Evolutionary conservation across 2,113 vertebrate genomes (phyloP), one percentile per base, ranked within the genome.

Genomic region (Notothenia coriiceps): DNA sequence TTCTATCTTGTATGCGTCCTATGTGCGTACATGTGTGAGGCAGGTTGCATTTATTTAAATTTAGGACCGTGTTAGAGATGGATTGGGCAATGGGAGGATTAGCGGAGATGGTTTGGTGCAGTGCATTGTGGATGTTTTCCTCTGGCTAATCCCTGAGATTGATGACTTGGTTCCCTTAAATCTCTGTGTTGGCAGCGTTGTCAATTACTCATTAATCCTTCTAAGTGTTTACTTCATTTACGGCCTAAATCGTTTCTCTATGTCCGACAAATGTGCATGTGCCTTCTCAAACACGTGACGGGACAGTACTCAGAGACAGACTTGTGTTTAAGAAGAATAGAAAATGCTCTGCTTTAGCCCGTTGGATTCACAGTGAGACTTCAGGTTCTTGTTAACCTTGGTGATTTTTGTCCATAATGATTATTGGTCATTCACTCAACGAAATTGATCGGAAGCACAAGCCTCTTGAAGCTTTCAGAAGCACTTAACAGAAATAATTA

Each of bases 151-250:
- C 84, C 78, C 60, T 73, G 85, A 88, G 88, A 91, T 90, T 92
- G 84, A 90, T 89, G 85, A 87, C 87, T 88, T 47, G 72, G 62
- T 70, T 92, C 77, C 81, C 82, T 91, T 90, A 91, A 84, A 57
- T 79, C 86, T 78, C 64, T 33, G 63, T 81, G 82, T 87, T 84
- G 90, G 84, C 71, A 4, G 71, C 20, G 29, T 70, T 87, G 87
- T 90, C 75, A 84, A 82, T 92, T 88, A 80, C 83, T 86, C 86
- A 89, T 88, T 88, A 92, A 89, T 91, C 92, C 80, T 18, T 82
- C 70, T 57, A 61, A 77, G 82, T 91, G 84, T 93, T 91, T 87
- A 87, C 80, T 70, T 88, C 60, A 67, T 82, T 80, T 77, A 29
- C 65, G 47, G 18, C 44, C 66, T 55, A 44, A 84, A 79, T 72